Conservation (phyloP, 1,140 invertebrate species). For the Trinorchestia longiramus region DNA sequence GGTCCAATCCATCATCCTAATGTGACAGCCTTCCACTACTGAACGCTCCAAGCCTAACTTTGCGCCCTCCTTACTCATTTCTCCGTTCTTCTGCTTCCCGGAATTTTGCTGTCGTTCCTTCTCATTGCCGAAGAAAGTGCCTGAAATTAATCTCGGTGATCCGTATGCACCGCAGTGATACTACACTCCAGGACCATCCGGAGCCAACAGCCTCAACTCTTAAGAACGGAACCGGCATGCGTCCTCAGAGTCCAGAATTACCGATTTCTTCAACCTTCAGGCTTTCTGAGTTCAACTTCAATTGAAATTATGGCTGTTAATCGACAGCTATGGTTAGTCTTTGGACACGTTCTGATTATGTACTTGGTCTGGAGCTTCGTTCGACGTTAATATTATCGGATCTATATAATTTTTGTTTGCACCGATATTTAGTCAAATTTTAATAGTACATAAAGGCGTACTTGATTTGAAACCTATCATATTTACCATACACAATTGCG, state of each 20-base stretch:
- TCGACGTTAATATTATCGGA: background rate
- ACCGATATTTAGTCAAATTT: background rate
- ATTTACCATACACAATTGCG: background rate
- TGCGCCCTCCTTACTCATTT: background rate
- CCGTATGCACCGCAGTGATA: background rate
- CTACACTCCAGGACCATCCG: background rate
- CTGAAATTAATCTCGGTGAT: background rate
- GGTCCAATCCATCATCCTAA: constrained; percentile 40
- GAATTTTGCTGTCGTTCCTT: background rate
- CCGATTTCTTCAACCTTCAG: background rate
- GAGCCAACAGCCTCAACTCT: background rate
- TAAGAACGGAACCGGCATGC: background rate
- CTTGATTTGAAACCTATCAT: background rate
- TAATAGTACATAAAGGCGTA: background rate
- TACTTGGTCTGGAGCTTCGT: background rate
- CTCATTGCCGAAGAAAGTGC: background rate
- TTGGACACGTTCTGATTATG: background rate
- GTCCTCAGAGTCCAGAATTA: background rate
- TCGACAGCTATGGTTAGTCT: background rate
- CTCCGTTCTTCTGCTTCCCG: background rate
- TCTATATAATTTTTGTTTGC: background rate
- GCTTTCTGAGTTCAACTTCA: background rate
- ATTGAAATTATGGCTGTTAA: background rate
- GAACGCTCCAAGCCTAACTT: constrained; percentile 13
- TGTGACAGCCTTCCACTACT: constrained; percentile 39